Base-by-base conservation (phyloP, 1,140 invertebrate species). In the Mercenaria mercenaria region DNA sequence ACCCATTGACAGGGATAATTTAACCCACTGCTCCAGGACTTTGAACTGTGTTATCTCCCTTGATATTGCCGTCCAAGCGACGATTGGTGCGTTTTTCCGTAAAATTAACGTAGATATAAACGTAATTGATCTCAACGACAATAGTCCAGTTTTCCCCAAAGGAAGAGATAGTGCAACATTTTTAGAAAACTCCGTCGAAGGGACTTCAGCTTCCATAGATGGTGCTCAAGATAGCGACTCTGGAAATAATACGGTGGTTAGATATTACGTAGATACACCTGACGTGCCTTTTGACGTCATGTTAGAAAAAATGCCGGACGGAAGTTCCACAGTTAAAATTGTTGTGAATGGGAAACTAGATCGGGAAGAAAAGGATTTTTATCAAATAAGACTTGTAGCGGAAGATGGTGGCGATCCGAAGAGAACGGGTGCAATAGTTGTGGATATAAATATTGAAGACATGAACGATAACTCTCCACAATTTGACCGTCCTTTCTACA, bases 391-490 rank as follows among this genome's bases (percentile, higher is more conserved):
- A 34, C 97, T 99, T 69, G 97, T 98, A 50, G 99, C 98, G 26
- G 98, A 97, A 50, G 99, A 99, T 96, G 97, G 97, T 84, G 99
- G 98, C 97, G 96, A 91, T 98, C 98, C 90, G 97, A 98, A 32
- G 97, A 97, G 94, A 93, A 97, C 97, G 34, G 94, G 93, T 47
- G 92, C 91, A 37, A 83, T 93, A 29, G 56, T 89, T 8, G 91
- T 95, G 3, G 91, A 92, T 20, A 89, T 96, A 2, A 91, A 82
- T 52, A 92, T 96, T 13, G 88, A 92, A 97, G 99, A 99, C 95
- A 96, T 99, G 23, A 99, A 99, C 95, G 99, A 99, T 96, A 98
- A 99, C 96, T 96, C 98, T 92, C 98, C 98, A 0, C 97, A 98
- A 77, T 99, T 99, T 95, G 90, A 77, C 20, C 72, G 93, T 29